Percentiles rank a stretch among this genome's conserved stretches.
Evolutionary conservation across 2,888 invertebrate genomes (phyloP).

Genomic region (Falcaria lacertinaria): DNA sequence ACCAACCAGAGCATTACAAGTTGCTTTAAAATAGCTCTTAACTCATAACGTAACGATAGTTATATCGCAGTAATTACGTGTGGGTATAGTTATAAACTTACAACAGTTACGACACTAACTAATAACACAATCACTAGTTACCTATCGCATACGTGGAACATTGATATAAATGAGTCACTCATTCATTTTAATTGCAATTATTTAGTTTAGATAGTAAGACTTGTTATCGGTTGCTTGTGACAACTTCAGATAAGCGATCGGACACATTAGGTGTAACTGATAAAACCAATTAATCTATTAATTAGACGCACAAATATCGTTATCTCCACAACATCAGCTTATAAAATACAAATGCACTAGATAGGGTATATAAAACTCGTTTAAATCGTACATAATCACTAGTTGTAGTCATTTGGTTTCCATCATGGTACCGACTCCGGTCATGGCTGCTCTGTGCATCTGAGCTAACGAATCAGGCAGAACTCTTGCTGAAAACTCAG

Average conservation of each 20-base stretch:
- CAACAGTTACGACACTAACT: neutral
- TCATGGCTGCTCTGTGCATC: neutral
- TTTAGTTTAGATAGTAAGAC: neutral
- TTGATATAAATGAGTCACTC: neutral
- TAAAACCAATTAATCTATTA: neutral
- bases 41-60: neutral
- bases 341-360: conserved; percentile 1
- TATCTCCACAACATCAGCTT: neutral
- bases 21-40: neutral
- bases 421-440: neutral
- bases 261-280: neutral
- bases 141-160: neutral
- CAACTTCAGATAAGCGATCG: neutral
- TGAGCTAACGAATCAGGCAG: neutral
- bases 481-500: neutral
- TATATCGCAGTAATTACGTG: neutral
- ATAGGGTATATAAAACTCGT: neutral
- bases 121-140: neutral
- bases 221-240: too few species aligned
- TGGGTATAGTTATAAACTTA: too few species aligned
- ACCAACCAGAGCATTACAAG: too few species aligned
- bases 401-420: neutral
- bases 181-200: neutral
- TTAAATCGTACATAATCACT: neutral
- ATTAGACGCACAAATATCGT: neutral